Conservation (phyloP, 2,888 invertebrate species). For the Drosophila parthenogenetica region DNA sequence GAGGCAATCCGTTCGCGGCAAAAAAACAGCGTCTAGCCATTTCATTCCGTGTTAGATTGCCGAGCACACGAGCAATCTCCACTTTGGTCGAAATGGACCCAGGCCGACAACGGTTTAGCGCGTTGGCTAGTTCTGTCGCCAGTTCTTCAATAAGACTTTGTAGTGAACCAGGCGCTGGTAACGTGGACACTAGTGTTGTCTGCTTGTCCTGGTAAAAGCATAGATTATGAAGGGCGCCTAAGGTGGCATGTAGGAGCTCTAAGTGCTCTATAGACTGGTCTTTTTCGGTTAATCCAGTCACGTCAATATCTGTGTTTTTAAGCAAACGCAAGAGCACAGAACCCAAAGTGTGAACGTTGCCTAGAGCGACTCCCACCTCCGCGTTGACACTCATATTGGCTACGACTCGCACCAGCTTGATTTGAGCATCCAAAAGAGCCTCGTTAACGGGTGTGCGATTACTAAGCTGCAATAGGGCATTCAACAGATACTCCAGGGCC, state of each 20-base stretch:
- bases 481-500: constrained; percentile 86
- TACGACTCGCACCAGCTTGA: constrained; percentile 89
- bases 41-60: constrained; percentile 91
- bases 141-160: constrained; percentile 79
- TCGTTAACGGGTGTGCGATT: constrained; percentile 83
- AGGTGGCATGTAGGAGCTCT: constrained; percentile 91
- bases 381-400: constrained; percentile 93
- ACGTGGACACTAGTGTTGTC: constrained; percentile 76
- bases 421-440: constrained; percentile 85
- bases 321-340: constrained; percentile 85
- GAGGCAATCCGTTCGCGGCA: constrained; percentile 88
- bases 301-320: constrained; percentile 51
- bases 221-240: constrained; percentile 94
- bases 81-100: constrained; percentile 83
- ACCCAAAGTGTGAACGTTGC: constrained; percentile 83
- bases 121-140: constrained; percentile 74
- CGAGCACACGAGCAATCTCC: constrained; percentile 92
- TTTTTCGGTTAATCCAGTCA: background rate
- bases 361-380: constrained; percentile 90
- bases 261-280: constrained; percentile 86
- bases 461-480: constrained; percentile 86
- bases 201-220: constrained; percentile 89
- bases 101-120: constrained; percentile 74
- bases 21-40: constrained; percentile 88
- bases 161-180: constrained; percentile 75